Evolutionary conservation across 2,888 invertebrate genomes (phyloP).

Genomic region (Drosophila acutilabella): DNA sequence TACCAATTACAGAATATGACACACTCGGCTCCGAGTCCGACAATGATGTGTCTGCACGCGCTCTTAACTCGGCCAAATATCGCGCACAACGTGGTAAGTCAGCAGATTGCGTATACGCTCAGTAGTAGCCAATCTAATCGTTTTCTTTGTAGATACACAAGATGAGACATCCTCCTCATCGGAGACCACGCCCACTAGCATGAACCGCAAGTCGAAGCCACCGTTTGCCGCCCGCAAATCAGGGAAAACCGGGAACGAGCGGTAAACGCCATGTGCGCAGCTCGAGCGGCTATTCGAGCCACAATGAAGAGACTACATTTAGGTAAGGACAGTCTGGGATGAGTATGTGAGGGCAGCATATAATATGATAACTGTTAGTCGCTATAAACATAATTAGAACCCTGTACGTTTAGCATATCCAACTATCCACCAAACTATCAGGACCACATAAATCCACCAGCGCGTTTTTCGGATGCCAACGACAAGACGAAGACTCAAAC

Average conservation of each 20-base stretch:
- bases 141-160: conserved; percentile 86
- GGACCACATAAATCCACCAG: conserved; percentile 94
- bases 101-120: not conserved
- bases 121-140: not conserved
- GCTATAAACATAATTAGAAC: conserved; percentile 75
- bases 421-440: conserved; percentile 92
- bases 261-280: conserved; percentile 91
- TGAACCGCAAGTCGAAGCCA: conserved; percentile 89
- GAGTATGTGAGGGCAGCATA: not conserved
- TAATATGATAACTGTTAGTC: conserved; percentile 26
- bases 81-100: conserved; percentile 84
- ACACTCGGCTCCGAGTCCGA: conserved; percentile 92
- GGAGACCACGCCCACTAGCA: conserved; percentile 90
- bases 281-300: conserved; percentile 93
- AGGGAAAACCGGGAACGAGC: conserved; percentile 87
- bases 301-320: conserved; percentile 94
- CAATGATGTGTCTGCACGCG: conserved; percentile 91
- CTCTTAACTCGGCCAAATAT: conserved; percentile 86
- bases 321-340: conserved; percentile 86
- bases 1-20: conserved; percentile 97
- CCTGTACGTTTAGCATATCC: conserved; percentile 88
- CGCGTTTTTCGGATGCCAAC: conserved; percentile 91
- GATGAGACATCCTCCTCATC: conserved; percentile 93
- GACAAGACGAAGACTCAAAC: conserved; percentile 85
- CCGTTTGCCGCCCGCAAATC: conserved; percentile 90